phyloP scores from a whole-genome alignment of 2,113 vertebrate genomes.

The Myxocyprinus asiaticus region DNA sequence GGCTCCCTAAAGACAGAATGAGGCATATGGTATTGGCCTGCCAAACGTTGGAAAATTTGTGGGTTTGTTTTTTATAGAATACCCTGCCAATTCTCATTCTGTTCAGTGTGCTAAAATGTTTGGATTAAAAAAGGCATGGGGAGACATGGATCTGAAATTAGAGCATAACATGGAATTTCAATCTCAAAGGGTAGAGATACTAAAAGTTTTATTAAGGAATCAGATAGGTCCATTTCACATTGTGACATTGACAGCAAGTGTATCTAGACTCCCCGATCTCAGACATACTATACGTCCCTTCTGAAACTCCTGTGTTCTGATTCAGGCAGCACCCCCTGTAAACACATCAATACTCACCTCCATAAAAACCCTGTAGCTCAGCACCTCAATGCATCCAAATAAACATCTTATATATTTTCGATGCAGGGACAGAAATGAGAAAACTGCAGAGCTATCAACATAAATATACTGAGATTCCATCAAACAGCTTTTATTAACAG shows the following conservation, averaged over 20 bases:
- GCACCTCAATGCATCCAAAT: conserved; percentile 5
- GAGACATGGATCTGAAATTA: not conserved
- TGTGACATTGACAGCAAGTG: not conserved
- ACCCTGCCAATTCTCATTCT: not conserved
- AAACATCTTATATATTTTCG: conserved; percentile 4
- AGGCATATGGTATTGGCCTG: no score
- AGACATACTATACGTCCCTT: not conserved
- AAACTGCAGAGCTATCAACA: conserved; percentile 18
- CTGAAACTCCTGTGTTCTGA: not conserved
- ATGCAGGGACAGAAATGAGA: not conserved
- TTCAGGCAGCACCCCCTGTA: not conserved
- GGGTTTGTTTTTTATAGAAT: no score
- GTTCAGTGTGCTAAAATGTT: not conserved
- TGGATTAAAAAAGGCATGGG: not conserved
- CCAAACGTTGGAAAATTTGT: no score
- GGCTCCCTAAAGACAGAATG: not conserved
- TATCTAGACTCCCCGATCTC: not conserved
- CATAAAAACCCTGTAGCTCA: not conserved
- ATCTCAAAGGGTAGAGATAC: not conserved
- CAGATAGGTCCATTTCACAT: not conserved
- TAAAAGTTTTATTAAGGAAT: not conserved
- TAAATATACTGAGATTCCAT: conserved; percentile 17
- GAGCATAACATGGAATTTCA: not conserved
- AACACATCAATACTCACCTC: not conserved
- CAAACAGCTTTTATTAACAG: conserved; percentile 9